phyloP scores from a whole-genome alignment of 2,888 invertebrate genomes.

The Brenthis hecate region DNA sequence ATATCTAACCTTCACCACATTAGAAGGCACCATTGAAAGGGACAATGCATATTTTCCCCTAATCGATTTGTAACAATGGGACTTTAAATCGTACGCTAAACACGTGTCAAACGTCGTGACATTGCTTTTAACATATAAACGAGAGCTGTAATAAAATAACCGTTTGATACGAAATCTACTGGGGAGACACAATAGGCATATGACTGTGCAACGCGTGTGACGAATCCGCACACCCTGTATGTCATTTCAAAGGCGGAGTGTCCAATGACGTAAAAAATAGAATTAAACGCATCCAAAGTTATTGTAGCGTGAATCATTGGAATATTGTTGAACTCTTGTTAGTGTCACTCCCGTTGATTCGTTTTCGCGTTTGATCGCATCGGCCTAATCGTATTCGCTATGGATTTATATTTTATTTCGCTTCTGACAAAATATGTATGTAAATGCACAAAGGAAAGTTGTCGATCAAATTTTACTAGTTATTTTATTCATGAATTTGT shows the following conservation, averaged over 20 bases:
- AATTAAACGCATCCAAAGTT: conserved; percentile 62
- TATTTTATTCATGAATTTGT: neutral
- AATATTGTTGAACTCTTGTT: conserved; percentile 65
- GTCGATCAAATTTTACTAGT: neutral
- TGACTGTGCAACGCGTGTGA: conserved; percentile 62
- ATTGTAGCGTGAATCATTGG: conserved; percentile 67
- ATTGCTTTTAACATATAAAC: conserved; percentile 67
- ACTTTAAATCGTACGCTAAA: conserved; percentile 74
- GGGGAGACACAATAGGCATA: conserved; percentile 54
- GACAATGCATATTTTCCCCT: conserved; percentile 54
- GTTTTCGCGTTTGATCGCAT: conserved; percentile 42
- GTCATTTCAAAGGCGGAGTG: conserved; percentile 53
- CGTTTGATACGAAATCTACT: conserved; percentile 66
- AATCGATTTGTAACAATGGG: conserved; percentile 67
- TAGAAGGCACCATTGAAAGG: conserved; percentile 31
- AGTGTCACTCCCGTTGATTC: conserved; percentile 47
- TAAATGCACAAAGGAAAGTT: neutral
- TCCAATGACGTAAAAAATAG: conserved; percentile 70
- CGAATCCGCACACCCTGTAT: conserved; percentile 66
- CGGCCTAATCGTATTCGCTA: conserved; percentile 40
- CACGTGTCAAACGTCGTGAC: conserved; percentile 77
- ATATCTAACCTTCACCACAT: conserved; percentile 33
- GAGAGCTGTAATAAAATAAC: conserved; percentile 70
- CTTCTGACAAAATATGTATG: conserved; percentile 17
- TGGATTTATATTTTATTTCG: conserved; percentile 31